These are phyloP conservation scores for Pandemis heparana DNA, from an alignment of 2,888 invertebrate genomes.

Conservation along the genomic window DNA sequence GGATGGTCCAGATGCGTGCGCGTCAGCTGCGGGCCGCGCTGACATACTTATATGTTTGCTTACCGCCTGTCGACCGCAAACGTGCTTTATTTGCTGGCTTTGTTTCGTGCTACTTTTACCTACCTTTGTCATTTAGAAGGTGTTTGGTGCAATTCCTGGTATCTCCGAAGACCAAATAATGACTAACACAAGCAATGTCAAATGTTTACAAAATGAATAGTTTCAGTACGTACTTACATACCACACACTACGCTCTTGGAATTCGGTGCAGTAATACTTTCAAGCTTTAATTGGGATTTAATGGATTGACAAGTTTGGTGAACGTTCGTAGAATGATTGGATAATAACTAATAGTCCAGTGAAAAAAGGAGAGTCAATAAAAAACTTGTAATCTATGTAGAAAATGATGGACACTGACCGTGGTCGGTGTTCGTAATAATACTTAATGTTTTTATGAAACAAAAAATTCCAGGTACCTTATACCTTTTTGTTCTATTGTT, in stretches of 20 bases:
- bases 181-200: background rate
- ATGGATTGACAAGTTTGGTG: no score
- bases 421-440: no score
- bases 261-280: background rate
- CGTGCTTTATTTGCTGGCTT: conserved; percentile 1
- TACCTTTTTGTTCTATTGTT: background rate
- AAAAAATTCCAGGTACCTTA: background rate
- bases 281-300: no score
- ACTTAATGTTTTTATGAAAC: background rate
- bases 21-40: conserved; percentile 15
- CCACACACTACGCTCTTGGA: background rate
- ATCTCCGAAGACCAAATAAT: background rate
- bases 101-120: background rate
- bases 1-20: conserved; percentile 11
- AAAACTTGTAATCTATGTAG: no score
- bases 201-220: background rate
- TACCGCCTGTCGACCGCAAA: conserved; percentile 26
- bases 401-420: no score
- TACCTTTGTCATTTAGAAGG: conserved; percentile 16
- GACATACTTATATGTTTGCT: conserved; percentile 25
- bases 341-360: no score
- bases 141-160: background rate
- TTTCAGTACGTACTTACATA: background rate
- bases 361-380: no score
- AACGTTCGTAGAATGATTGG: no score